Conservation (phyloP, 2,888 invertebrate species). For the Callyntrura sp. region DNA sequence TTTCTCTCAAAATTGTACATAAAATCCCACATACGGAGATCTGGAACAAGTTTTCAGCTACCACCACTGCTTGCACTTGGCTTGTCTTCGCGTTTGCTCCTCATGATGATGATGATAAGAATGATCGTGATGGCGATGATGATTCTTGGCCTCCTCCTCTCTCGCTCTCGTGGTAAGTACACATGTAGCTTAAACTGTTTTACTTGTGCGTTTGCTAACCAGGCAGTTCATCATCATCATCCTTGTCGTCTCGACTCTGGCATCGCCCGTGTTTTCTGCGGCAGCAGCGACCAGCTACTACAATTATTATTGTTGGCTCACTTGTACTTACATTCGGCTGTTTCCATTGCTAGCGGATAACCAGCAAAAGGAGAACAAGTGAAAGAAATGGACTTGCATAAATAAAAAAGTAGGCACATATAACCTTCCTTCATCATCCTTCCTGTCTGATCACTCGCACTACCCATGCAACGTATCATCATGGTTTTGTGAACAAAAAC, state of each 20-base stretch:
- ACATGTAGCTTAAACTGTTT: conserved; percentile 78
- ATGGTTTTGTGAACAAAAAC: conserved; percentile 40
- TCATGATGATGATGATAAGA: conserved; percentile 12
- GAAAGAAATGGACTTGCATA: neutral
- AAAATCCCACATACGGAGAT: conserved; percentile 70
- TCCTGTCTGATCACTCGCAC: conserved; percentile 44
- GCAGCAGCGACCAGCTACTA: neutral
- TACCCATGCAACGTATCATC: conserved; percentile 25
- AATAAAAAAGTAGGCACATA: neutral
- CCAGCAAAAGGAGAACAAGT: conserved; percentile 14
- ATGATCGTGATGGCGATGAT: conserved; percentile 40
- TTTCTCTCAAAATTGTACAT: conserved; percentile 46
- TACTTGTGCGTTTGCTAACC: conserved; percentile 66
- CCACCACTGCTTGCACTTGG: conserved; percentile 20
- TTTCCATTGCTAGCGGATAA: neutral
- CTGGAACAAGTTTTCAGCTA: conserved; percentile 71
- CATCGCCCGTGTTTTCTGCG: conserved; percentile 65
- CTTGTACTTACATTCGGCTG: neutral
- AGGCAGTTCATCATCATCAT: conserved; percentile 63
- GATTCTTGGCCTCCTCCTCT: conserved; percentile 57
- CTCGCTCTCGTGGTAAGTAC: conserved; percentile 64
- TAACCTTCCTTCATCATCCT: conserved; percentile 16
- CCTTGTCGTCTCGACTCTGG: conserved; percentile 46
- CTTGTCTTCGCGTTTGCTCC: conserved; percentile 41
- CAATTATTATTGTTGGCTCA: conserved; percentile 18